These are phyloP conservation scores for Myrmophylax atrothorax DNA, from an alignment of 2,113 vertebrate genomes.

Conservation along the genomic window DNA sequence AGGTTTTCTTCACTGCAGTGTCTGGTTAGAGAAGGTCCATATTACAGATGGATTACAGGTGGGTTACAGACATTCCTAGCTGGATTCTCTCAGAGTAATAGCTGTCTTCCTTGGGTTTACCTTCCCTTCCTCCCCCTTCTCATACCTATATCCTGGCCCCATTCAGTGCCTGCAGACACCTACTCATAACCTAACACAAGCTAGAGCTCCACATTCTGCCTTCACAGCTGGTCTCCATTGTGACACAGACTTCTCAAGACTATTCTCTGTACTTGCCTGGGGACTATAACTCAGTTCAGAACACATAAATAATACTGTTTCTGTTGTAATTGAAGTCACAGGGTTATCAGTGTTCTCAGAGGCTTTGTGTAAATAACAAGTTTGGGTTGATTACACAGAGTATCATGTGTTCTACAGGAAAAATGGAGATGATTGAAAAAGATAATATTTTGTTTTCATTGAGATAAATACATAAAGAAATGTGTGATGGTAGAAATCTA, in stretches of 20 bases:
- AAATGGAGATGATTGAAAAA: background rate
- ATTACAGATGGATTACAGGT: background rate
- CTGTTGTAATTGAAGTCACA: background rate
- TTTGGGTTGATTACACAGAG: background rate
- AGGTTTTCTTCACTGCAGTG: background rate
- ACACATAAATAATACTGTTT: background rate
- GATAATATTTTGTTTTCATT: background rate
- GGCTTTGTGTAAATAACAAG: background rate
- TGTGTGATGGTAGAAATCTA: background rate
- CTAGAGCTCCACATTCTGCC: background rate
- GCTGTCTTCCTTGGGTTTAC: background rate
- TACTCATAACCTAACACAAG: too few species aligned
- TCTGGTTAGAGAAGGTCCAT: background rate
- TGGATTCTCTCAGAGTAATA: background rate
- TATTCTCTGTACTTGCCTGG: background rate
- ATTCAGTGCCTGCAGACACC: background rate
- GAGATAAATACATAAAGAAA: background rate
- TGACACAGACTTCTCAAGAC: background rate
- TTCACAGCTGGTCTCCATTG: background rate
- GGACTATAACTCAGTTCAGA: background rate
- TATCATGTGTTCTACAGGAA: background rate
- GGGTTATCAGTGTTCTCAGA: accelerated
- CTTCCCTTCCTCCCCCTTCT: background rate
- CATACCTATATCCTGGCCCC: background rate
- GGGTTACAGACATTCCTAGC: background rate